Evolutionary conservation across 2,797 vertebrate species (phyloP).

Genomic region (Epinephelus coioides): DNA sequence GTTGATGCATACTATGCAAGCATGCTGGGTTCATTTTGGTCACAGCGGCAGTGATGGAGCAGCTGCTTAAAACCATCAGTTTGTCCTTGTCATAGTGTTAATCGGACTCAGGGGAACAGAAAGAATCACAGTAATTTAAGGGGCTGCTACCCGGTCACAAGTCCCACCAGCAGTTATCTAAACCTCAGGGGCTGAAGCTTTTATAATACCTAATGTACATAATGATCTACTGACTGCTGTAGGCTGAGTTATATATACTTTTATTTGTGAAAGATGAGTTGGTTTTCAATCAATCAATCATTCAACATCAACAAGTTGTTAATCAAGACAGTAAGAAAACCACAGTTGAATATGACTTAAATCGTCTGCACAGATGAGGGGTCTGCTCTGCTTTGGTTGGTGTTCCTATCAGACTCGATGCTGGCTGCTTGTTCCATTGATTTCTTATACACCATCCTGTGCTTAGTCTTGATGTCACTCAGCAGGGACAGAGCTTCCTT

Average conservation of each 20-base stretch:
- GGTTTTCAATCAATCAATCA: background rate
- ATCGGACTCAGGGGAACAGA: slow-evolving; percentile 11
- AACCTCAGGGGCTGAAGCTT: background rate
- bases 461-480: slow-evolving; percentile 78
- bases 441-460: slow-evolving; percentile 68
- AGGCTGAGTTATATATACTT: background rate
- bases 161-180: background rate
- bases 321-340: background rate
- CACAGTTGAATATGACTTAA: background rate
- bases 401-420: slow-evolving; percentile 34
- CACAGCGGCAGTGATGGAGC: background rate
- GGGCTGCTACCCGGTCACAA: slow-evolving; percentile 12
- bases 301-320: background rate
- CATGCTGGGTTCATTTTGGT: slow-evolving; percentile 5
- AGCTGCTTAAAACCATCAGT: slow-evolving; percentile 50
- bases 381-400: background rate
- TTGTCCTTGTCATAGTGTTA: background rate
- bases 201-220: background rate
- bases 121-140: slow-evolving; percentile 11
- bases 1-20: background rate
- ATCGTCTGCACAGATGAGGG: slow-evolving; percentile 16
- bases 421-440: slow-evolving; percentile 58
- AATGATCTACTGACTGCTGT: background rate
- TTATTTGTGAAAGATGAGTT: background rate
- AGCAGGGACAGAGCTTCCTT: slow-evolving; percentile 77